These are phyloP conservation scores for Hucho hucho DNA, from an alignment of 2,113 vertebrate genomes.

Conservation along the genomic window DNA sequence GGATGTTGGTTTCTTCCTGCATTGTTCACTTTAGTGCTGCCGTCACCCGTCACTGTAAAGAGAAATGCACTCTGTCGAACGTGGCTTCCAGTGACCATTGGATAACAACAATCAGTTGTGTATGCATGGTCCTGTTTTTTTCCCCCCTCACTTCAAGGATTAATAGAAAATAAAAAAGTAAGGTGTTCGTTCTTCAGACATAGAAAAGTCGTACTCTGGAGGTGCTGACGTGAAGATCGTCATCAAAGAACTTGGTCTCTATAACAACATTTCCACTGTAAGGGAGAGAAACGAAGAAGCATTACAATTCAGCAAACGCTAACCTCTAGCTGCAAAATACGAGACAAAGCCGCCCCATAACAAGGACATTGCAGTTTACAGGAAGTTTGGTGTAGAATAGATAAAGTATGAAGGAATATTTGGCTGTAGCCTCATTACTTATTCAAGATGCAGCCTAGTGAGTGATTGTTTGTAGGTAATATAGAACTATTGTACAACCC, in stretches of 20 bases:
- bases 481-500: too few relatives aligned
- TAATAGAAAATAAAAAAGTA: conserved; percentile 17
- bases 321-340: not conserved
- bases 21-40: conserved; percentile 14
- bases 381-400: not conserved
- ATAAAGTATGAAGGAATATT: too few relatives aligned
- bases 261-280: conserved; percentile 96
- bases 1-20: conserved; percentile 11
- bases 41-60: conserved; percentile 17
- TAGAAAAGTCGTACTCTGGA: conserved; percentile 98
- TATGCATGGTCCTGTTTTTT: conserved; percentile 4
- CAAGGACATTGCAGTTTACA: not conserved
- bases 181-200: conserved; percentile 75
- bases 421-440: too few relatives aligned
- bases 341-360: not conserved
- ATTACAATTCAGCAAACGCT: not conserved
- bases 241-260: conserved; percentile 98
- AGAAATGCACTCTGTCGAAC: conserved; percentile 19
- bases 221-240: conserved; percentile 97
- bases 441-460: too few relatives aligned
- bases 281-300: conserved; percentile 31
- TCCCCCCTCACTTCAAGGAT: conserved; percentile 17
- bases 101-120: conserved; percentile 17
- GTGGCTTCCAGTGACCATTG: conserved; percentile 8
- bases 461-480: too few relatives aligned